A percentile compares a stretch with the other conserved stretches of the same genome.
phyloP scores from a whole-genome alignment of 1,140 invertebrate species.

The Diabrotica virgifera region DNA sequence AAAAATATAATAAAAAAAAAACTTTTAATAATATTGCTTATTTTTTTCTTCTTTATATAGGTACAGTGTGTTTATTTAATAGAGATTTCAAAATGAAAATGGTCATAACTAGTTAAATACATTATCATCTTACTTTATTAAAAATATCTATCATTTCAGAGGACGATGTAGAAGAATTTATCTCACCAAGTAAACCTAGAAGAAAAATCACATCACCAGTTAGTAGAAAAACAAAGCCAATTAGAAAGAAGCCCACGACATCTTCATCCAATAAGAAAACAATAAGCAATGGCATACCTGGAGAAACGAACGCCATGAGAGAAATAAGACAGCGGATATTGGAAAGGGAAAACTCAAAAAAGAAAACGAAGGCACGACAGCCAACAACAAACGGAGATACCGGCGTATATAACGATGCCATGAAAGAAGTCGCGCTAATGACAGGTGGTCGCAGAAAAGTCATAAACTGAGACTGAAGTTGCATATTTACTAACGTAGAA shows the following conservation, averaged over 20 bases:
- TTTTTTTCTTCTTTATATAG: no score
- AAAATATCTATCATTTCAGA: no score
- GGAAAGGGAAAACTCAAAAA: conserved; percentile 13
- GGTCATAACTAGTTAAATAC: no score
- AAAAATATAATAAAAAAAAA: no score
- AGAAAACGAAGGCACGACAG: not conserved
- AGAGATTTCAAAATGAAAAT: no score
- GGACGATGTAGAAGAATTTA: not conserved
- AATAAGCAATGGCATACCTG: conserved; percentile 9
- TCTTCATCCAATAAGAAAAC: not conserved
- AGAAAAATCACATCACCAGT: not conserved
- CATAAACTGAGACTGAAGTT: no score
- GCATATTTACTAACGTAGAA: no score
- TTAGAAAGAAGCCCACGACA: not conserved
- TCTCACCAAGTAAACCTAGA: not conserved
- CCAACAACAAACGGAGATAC: conserved; percentile 1
- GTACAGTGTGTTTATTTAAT: no score
- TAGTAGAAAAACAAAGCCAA: conserved; percentile 7
- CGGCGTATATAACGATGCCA: conserved; percentile 13
- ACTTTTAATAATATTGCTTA: no score
- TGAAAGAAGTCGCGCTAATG: conserved; percentile 18
- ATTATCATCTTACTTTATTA: no score
- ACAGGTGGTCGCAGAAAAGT: not conserved
- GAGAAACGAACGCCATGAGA: conserved; percentile 33
- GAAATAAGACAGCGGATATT: conserved; percentile 28